Base-by-base conservation (phyloP, 2,113 vertebrate species). In the Malurus cyaneus region DNA sequence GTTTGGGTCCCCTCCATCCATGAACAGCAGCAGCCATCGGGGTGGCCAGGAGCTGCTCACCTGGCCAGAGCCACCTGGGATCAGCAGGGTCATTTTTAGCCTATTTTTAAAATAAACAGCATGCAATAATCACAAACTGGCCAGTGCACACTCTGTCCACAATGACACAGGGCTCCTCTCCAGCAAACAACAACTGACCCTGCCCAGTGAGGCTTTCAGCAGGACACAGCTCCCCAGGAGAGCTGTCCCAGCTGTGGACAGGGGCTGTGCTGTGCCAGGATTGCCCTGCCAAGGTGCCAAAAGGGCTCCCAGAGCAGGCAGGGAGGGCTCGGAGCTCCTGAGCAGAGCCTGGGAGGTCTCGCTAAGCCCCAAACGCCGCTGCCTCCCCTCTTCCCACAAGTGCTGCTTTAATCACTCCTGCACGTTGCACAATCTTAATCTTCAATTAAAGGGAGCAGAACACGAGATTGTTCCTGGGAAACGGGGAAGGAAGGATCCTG, bases 351-450 rank as follows among this genome's bases (percentile, higher is more conserved):
- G 94, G 94, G 94, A 95, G 94, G 92, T 92, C 95, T 93, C 24
- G 9, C 91, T 90, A 91, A 97, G 96, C 93, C 83, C 89, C 78
- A 59, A 91, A 54, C 8, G 80, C 3, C 61, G 88, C 77, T 72
- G 69, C 95, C 81, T 93, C 91, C 94, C 93, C 59, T 92, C 95
- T 89, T 94, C 94, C 92, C 93, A 86, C 91, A 46, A 65, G 90
- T 11, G 57, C 79, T 92, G 32, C 94, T 88, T 90, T 95, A 94
- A 96, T 97, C 93, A 97, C 92, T 94, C 81, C 88, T 80, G 17
- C 89, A 25, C 89, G 31, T 54, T 47, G 25, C 91, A 44, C 83
- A 8, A 20, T 89, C 80, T 91, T 97, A 90, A 95, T 94, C 93
- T 95, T 80, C 95, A 97, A 93, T 95, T 96, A 93, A 93, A 95